A percentile compares a stretch with the other conserved stretches of the same genome.
phyloP scores from a whole-genome alignment of 1,140 invertebrate species.

The Bilobella aurantiaca region DNA sequence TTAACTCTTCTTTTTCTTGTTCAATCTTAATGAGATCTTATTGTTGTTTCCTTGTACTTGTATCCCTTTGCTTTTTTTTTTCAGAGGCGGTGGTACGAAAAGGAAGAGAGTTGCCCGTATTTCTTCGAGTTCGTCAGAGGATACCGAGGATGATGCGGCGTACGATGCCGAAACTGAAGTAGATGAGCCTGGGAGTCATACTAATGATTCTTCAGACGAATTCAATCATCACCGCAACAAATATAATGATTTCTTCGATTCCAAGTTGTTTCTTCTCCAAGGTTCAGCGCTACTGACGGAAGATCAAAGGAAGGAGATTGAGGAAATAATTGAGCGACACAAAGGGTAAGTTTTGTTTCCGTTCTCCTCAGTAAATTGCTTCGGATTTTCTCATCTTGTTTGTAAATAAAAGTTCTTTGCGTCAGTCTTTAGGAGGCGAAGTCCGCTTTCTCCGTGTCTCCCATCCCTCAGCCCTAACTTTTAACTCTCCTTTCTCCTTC shows the following conservation, averaged over 20 bases:
- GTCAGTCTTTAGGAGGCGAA: too few relatives aligned
- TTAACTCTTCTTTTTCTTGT: too few relatives aligned
- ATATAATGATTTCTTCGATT: constrained; percentile 27
- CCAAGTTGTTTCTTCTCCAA: constrained; percentile 16
- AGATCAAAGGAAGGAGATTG: constrained; percentile 20
- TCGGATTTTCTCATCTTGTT: neutral
- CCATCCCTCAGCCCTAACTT: too few relatives aligned
- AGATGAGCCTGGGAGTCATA: constrained; percentile 25
- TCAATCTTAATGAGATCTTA: too few relatives aligned
- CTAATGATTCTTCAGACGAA: constrained; percentile 22
- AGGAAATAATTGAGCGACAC: constrained; percentile 29
- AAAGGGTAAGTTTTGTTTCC: constrained; percentile 27
- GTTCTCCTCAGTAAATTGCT: neutral
- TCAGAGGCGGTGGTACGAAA: neutral
- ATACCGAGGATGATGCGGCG: constrained; percentile 15
- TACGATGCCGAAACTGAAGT: constrained; percentile 34
- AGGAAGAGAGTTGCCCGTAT: neutral
- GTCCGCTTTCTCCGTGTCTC: too few relatives aligned
- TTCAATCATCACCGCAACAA: constrained; percentile 9
- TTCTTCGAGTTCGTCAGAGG: constrained; percentile 3
- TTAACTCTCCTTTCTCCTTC: too few relatives aligned
- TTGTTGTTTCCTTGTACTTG: neutral
- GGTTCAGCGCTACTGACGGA: neutral
- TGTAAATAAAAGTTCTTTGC: too few relatives aligned
- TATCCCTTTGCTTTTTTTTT: neutral